Evolutionary conservation across 2,888 invertebrate species (phyloP), one percentile per base, ranked within the genome.

Genomic region (Macrosiphum euphorbiae): DNA sequence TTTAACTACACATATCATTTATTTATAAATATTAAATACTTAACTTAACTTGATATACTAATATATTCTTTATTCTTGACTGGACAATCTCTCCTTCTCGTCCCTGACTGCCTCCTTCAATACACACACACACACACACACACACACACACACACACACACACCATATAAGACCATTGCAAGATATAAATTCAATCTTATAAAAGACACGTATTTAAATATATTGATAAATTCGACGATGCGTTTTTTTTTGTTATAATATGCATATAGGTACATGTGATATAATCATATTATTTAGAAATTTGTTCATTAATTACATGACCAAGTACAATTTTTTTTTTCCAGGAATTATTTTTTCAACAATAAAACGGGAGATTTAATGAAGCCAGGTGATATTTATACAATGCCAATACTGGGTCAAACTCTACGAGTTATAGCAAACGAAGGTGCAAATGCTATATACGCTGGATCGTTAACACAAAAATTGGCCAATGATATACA

Each of bases 401-500:
- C 96, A 94, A 96, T 97, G 90, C 97, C 97, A 1, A 96, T 96
- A 84, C 95, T 98, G 94, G 98, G 97, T 0, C 95, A 96, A 20
- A 98, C 98, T 0, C 96, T 99, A 94, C 96, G 96, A 94, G 96
- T 96, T 41, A 97, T 99, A 92, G 97, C 97, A 16, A 94, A 96
- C 94, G 97, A 98, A 95, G 98, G 98, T 85, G 97, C 97, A 67
- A 96, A 97, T 95, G 97, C 97, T 95, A 97, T 98, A 94, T 98
- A 99, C 96, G 97, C 97, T 95, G 98, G 98, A 0, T 96, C 96
- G 1, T 96, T 98, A 47, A 97, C 97, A 0, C 96, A 96, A 94
- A 96, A 96, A 94, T 97, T 98, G 95, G 97, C 97, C 0, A 95
- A 96, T 92, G 99, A 99, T 95, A 97, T 98, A 58, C 95, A 96